A percentile compares a stretch with the other conserved stretches of the same genome.
Conservation (phyloP, 2,888 invertebrate species). For the Phaonia tiefii region DNA sequence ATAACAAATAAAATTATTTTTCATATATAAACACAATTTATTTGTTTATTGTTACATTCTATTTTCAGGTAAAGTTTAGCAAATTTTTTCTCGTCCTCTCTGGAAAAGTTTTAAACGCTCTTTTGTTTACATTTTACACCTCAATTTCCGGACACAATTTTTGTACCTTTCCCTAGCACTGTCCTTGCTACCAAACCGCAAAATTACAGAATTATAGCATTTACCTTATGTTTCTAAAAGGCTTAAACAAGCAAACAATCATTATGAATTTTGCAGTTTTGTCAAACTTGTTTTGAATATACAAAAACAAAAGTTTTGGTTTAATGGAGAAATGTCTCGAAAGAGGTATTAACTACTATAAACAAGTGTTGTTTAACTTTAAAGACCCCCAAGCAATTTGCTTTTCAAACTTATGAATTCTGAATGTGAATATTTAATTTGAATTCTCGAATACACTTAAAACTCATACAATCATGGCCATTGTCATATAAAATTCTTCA, state of each 20-base stretch:
- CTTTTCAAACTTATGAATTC: slow-evolving; percentile 18
- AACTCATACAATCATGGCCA: background rate
- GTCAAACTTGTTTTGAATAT: background rate
- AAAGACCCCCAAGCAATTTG: background rate
- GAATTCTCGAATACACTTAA: background rate
- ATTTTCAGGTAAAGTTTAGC: background rate
- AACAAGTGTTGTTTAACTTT: background rate
- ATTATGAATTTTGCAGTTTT: background rate
- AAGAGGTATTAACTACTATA: background rate
- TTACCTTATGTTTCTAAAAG: slow-evolving; percentile 10
- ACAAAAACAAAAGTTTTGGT: background rate
- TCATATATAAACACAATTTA: background rate
- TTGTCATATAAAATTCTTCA: background rate
- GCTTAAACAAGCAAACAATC: background rate
- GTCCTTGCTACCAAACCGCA: background rate
- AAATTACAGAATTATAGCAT: slow-evolving; percentile 11
- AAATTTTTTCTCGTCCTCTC: background rate
- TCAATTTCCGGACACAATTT: background rate
- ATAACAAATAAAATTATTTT: background rate
- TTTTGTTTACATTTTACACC: background rate
- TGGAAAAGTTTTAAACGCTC: background rate
- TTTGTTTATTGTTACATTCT: background rate
- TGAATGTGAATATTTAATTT: slow-evolving; percentile 4
- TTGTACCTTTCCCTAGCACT: background rate
- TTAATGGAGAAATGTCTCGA: background rate